These are phyloP conservation scores for Anarhynchus alexandrinus DNA, from an alignment of 2,113 vertebrate genomes.

Conservation along the genomic window DNA sequence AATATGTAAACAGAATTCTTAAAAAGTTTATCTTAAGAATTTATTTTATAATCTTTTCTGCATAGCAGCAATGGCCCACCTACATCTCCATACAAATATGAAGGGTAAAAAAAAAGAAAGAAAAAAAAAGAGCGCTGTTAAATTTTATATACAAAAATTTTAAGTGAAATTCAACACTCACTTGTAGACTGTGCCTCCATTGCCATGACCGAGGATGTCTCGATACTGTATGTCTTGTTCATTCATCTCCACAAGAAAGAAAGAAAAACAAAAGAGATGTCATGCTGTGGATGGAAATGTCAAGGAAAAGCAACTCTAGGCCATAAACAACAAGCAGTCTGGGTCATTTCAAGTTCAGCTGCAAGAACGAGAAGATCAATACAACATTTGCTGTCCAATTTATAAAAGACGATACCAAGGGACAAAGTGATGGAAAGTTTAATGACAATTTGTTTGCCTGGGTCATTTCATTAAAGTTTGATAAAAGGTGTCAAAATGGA, in stretches of 20 bases:
- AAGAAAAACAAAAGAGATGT: conserved; percentile 82
- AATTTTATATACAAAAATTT: background rate
- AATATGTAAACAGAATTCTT: conserved; percentile 17
- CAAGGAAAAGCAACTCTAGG: conserved; percentile 83
- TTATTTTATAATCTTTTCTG: background rate
- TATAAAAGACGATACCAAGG: conserved; percentile 93
- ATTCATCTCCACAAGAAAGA: conserved; percentile 89
- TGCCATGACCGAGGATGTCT: conserved; percentile 97
- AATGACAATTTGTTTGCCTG: conserved; percentile 92
- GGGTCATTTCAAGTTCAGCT: conserved; percentile 93
- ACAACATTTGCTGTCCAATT: conserved; percentile 95
- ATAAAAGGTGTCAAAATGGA: conserved; percentile 91
- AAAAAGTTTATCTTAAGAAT: background rate
- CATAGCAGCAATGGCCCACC: background rate
- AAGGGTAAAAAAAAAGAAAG: no score
- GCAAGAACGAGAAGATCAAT: conserved; percentile 88
- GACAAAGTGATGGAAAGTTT: conserved; percentile 90
- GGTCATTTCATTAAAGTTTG: conserved; percentile 87
- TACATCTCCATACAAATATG: accelerated
- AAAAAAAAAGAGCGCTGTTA: accelerated
- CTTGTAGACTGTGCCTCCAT: conserved; percentile 98
- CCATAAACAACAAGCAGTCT: conserved; percentile 85
- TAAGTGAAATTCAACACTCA: conserved; percentile 77
- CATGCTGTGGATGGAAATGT: conserved; percentile 81
- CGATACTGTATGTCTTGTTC: conserved; percentile 96